A percentile compares a stretch with the other conserved stretches of the same genome.
Conservation (phyloP, 2,888 invertebrate genomes). For the Gortyna flavago region DNA sequence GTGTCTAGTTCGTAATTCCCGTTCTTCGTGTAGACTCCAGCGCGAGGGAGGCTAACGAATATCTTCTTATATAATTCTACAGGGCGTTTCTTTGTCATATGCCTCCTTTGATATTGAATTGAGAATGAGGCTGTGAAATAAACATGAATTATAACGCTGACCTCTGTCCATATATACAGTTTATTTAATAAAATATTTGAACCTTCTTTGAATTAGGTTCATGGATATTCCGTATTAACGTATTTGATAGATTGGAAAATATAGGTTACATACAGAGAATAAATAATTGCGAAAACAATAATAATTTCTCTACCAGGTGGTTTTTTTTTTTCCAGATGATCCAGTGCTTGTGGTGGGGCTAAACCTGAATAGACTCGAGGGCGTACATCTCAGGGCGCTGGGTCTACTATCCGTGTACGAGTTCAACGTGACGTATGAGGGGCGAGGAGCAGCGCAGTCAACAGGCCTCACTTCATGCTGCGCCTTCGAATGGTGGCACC, state of each 20-base stretch:
- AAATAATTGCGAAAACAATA: background rate
- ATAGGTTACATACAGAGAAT: background rate
- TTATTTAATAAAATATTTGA: too few species aligned
- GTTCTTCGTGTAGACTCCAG: slow-evolving; percentile 65
- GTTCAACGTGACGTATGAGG: slow-evolving; percentile 97
- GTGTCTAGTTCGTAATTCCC: background rate
- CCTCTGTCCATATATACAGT: too few species aligned
- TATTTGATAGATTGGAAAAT: background rate
- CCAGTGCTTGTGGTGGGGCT: slow-evolving; percentile 93
- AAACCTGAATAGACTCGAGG: background rate
- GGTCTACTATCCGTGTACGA: slow-evolving; percentile 95
- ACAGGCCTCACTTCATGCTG: slow-evolving; percentile 92
- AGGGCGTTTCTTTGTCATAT: slow-evolving; percentile 64
- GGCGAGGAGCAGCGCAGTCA: slow-evolving; percentile 80
- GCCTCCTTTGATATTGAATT: slow-evolving; percentile 52
- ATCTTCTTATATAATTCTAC: slow-evolving; percentile 74
- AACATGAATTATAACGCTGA: background rate
- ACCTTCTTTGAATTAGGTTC: too few species aligned
- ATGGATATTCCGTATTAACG: background rate
- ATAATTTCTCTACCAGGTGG: background rate
- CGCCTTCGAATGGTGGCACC: slow-evolving; percentile 93
- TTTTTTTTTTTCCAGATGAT: slow-evolving; percentile 80
- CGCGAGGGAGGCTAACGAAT: slow-evolving; percentile 13
- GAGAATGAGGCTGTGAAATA: background rate
- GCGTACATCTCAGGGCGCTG: slow-evolving; percentile 89